A percentile compares a stretch with the other conserved stretches of the same genome.
phyloP scores from a whole-genome alignment of 2,113 vertebrate genomes.

The Istiophorus platypterus region DNA sequence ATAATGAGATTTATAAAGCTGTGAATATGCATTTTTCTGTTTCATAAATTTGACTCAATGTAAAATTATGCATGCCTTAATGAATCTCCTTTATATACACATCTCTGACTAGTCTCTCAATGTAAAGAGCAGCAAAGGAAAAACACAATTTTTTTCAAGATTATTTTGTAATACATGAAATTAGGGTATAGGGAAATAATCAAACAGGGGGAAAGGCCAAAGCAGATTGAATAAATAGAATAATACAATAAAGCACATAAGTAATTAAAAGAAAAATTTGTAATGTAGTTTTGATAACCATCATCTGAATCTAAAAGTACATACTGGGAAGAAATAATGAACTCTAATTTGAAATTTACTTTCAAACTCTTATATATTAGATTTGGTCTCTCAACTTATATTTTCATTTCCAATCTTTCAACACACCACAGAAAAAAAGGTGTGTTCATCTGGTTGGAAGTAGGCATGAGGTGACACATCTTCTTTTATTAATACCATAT shows the following conservation, averaged over 20 bases:
- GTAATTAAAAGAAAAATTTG: not conserved
- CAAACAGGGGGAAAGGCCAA: not conserved
- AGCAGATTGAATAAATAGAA: not conserved
- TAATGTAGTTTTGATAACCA: not conserved
- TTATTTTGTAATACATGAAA: not conserved
- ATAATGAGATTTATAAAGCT: not conserved
- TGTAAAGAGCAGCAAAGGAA: not conserved
- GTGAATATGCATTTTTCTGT: not conserved
- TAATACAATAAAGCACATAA: not conserved
- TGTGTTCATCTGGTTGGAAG: not conserved
- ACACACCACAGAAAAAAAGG: not conserved
- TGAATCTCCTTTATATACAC: not conserved
- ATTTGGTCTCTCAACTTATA: not conserved
- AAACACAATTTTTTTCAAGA: not conserved
- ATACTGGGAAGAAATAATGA: not conserved
- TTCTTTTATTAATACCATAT: not conserved
- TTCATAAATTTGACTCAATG: not conserved
- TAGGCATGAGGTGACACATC: not conserved
- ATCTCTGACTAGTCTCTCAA: not conserved
- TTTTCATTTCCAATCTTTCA: conserved; percentile 1
- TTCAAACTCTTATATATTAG: not conserved
- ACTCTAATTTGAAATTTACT: not conserved
- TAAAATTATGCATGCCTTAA: not conserved
- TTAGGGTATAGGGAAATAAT: not conserved
- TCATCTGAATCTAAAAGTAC: not conserved